These are phyloP conservation scores for Heteromormyrus szaboi DNA, from an alignment of 2,797 vertebrate species.

Conservation along the genomic window DNA sequence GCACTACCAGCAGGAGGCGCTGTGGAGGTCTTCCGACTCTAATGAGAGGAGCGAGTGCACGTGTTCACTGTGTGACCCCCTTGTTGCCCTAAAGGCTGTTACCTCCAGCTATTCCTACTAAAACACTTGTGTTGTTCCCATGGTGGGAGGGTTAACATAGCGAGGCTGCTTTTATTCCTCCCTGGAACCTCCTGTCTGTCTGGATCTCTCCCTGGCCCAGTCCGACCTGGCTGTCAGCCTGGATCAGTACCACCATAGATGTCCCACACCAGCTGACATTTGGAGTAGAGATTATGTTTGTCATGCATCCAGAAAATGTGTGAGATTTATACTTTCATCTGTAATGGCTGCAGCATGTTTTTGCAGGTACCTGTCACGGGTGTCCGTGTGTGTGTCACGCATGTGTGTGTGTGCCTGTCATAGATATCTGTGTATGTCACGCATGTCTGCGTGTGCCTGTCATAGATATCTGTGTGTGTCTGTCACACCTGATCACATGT, in stretches of 20 bases:
- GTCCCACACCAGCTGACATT: neutral
- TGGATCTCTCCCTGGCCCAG: neutral
- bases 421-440: neutral
- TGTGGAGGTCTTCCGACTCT: neutral
- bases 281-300: constrained; percentile 28
- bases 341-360: neutral
- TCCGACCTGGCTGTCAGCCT: neutral
- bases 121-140: neutral
- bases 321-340: constrained; percentile 31
- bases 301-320: constrained; percentile 31
- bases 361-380: neutral
- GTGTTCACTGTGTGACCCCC: neutral
- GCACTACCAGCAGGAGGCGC: neutral
- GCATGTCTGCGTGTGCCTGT: neutral
- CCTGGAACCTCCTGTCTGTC: constrained; percentile 1
- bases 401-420: neutral
- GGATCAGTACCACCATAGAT: neutral
- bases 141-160: neutral
- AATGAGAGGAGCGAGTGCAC: neutral
- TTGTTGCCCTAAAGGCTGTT: neutral
- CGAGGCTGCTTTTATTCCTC: constrained; percentile 17
- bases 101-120: neutral
- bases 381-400: neutral
- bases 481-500: neutral
- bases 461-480: neutral